Conservation (phyloP, 2,113 vertebrate species). For the Oceanites oceanicus region DNA sequence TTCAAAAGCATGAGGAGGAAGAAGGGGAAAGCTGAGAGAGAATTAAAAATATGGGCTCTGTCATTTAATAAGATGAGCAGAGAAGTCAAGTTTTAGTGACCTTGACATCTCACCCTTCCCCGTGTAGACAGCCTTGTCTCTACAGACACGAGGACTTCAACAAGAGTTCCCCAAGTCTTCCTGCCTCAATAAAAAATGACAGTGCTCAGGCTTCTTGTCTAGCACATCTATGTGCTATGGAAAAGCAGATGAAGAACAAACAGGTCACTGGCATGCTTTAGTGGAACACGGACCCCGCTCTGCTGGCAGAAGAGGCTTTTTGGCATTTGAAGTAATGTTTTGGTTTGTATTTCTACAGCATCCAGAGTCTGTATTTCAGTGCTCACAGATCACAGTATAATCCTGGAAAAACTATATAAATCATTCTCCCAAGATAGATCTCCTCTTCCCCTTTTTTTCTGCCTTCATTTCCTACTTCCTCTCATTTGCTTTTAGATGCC, state of each 20-base stretch:
- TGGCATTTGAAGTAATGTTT: neutral
- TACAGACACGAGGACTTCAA: rapidly evolving
- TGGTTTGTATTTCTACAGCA: neutral
- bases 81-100: neutral
- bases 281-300: neutral
- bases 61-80: neutral
- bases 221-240: rapidly evolving
- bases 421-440: neutral
- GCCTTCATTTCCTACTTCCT: conserved; percentile 28
- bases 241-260: neutral
- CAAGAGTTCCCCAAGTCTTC: neutral
- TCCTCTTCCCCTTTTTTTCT: neutral
- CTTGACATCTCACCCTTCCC: neutral
- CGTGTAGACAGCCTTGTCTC: neutral
- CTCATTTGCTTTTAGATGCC: conserved; percentile 30
- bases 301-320: neutral
- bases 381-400: neutral
- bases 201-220: neutral
- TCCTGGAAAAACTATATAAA: neutral
- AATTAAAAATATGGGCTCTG: neutral
- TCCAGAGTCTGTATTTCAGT: neutral
- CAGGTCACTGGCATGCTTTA: neutral
- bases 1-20: neutral
- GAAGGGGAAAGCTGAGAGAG: neutral
- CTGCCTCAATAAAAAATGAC: neutral